These are phyloP conservation scores for Drepana arcuata DNA, from an alignment of 1,140 invertebrate species.

Conservation along the genomic window DNA sequence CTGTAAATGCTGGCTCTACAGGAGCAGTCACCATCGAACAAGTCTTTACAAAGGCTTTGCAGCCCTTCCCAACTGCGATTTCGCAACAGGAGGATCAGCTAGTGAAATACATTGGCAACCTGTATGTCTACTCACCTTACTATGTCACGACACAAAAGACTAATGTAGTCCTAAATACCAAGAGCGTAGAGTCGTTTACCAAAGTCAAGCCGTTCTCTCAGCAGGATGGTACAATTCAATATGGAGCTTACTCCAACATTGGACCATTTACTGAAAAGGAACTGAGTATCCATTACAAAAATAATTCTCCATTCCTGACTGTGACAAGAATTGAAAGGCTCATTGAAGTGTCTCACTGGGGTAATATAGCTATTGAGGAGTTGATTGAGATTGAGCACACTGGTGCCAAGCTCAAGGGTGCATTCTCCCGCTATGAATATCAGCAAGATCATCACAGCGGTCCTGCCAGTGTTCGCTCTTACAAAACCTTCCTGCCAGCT, in stretches of 20 bases:
- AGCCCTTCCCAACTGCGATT: slow-evolving; percentile 89
- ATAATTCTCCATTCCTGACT: slow-evolving; percentile 95
- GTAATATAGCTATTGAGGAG: slow-evolving; percentile 98
- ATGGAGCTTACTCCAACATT: slow-evolving; percentile 90
- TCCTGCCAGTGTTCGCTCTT: slow-evolving; percentile 90
- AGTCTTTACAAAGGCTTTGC: slow-evolving; percentile 82
- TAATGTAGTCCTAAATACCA: slow-evolving; percentile 81
- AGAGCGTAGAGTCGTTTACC: slow-evolving; percentile 88
- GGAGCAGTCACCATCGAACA: slow-evolving; percentile 80
- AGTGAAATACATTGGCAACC: slow-evolving; percentile 88
- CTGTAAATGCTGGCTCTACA: slow-evolving; percentile 74
- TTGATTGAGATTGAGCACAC: slow-evolving; percentile 92
- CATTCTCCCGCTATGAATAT: slow-evolving; percentile 97
- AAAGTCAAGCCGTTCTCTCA: slow-evolving; percentile 88
- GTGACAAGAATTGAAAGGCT: slow-evolving; percentile 88
- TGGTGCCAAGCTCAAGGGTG: slow-evolving; percentile 93
- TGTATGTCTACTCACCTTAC: slow-evolving; percentile 91
- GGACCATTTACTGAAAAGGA: slow-evolving; percentile 73
- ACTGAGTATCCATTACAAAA: slow-evolving; percentile 93
- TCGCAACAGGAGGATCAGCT: slow-evolving; percentile 95
- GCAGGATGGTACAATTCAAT: slow-evolving; percentile 84
- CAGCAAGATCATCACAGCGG: slow-evolving; percentile 90
- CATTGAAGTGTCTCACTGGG: slow-evolving; percentile 99
- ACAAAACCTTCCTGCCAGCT: slow-evolving; percentile 93
- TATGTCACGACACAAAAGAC: slow-evolving; percentile 85